Percentiles rank a stretch among this genome's conserved stretches.
Conservation (phyloP, 2,888 invertebrate species). For the Nomada fucata region DNA sequence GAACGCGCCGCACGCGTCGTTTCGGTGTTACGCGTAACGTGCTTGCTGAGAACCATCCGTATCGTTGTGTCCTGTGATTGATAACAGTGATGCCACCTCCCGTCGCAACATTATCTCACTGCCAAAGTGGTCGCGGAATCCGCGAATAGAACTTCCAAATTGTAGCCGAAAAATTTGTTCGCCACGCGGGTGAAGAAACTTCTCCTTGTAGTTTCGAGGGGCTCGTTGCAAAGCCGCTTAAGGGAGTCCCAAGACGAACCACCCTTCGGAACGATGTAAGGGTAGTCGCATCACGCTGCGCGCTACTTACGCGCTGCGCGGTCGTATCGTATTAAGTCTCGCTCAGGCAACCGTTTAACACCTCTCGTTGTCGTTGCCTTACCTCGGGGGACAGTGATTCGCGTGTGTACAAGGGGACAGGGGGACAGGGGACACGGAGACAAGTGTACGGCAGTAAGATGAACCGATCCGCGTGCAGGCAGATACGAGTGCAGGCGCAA, state of each 20-base stretch:
- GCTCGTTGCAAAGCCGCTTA: conserved; percentile 65
- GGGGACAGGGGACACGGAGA: background rate
- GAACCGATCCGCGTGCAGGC: conserved; percentile 7
- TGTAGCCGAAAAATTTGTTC: conserved; percentile 51
- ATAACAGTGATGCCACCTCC: background rate
- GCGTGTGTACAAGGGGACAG: background rate
- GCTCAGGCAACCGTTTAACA: conserved; percentile 40
- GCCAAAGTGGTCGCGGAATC: background rate
- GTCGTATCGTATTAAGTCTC: conserved; percentile 56
- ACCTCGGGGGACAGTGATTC: background rate
- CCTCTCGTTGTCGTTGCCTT: background rate
- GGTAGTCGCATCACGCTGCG: conserved; percentile 16
- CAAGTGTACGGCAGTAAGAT: conserved; percentile 2
- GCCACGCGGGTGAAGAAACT: conserved; percentile 20
- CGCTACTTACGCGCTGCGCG: conserved; percentile 35
- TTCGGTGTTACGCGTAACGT: too few relatives aligned
- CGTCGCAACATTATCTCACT: conserved; percentile 5
- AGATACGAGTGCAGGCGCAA: background rate
- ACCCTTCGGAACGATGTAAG: conserved; percentile 42
- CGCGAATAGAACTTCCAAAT: conserved; percentile 3
- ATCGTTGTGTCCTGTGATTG: too few relatives aligned
- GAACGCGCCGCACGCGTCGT: too few relatives aligned
- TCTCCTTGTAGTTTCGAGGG: conserved; percentile 32
- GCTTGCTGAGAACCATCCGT: too few relatives aligned
- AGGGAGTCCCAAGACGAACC: conserved; percentile 46